Evolutionary conservation across 2,888 invertebrate species (phyloP), one percentile per base, ranked within the genome.

Genomic region (Siphonodentalium dalli): DNA sequence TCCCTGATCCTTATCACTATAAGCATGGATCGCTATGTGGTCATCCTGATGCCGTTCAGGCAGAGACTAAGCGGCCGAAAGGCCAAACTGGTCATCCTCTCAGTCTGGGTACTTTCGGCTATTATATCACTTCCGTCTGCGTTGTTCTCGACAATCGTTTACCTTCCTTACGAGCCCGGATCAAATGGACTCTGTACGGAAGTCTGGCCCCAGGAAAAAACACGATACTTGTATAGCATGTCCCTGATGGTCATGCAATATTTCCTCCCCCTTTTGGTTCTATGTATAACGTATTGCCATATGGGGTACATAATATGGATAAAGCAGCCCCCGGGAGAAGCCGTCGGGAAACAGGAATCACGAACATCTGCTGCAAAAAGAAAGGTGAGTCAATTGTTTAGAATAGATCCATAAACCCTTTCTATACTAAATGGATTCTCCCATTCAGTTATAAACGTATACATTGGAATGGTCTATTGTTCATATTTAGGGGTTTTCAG

Each of bases 1-100:
- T 91, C 94, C 4, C 93, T 94, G 79, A 94, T 94, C 0, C 80
- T 95, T 69, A 88, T 95, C 21, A 93, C 93, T 29, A 92, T 95
- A 79, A 92, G 93, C 63, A 87, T 92, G 47, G 94, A 95, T 83
- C 87, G 93, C 15, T 94, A 92, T 77, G 88, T 92, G 80, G 92
- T 92, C 45, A 93, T 95, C 54, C 89, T 93, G 87, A 89, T 90
- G 84, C 94, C 94, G 0, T 81, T 95, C 47, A 86, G 88, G 62
- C 92, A 92, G 1, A 85, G 92, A 29, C 86, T 93, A 74, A 88
- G 90, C 26, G 89, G 89, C 74, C 86, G 85, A 28, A 85, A 86
- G 11, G 89, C 90, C 0, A 87, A 88, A 56, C 75, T 87, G 53
- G 86, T 89, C 39, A 90, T 92, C 33, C 83, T 85, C 0, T 80